Percentiles rank a stretch among this genome's conserved stretches.
Evolutionary conservation across 2,888 invertebrate genomes (phyloP).

Genomic region (Hirtodrosophila confusa): DNA sequence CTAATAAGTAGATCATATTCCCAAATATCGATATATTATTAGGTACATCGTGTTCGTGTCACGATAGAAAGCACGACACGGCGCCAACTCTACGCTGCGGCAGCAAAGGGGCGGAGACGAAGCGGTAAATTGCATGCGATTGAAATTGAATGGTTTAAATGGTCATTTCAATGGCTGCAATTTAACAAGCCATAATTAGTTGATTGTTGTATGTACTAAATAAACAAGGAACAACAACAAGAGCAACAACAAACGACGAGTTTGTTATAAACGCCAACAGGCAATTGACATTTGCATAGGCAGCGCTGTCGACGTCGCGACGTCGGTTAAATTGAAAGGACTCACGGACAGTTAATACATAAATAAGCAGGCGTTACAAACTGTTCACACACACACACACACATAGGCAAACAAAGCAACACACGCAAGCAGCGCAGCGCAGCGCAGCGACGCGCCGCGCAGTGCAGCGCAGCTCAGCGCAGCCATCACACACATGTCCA

Average conservation of each 20-base stretch:
- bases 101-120: not conserved
- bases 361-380: conserved; percentile 77
- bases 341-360: conserved; percentile 57
- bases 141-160: conserved; percentile 81
- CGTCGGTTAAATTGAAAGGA: conserved; percentile 75
- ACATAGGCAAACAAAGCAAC: conserved; percentile 1
- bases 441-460: not conserved
- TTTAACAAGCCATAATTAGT: conserved; percentile 81
- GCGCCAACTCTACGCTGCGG: no score
- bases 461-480: conserved; percentile 3
- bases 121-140: conserved; percentile 58
- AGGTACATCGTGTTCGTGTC: no score
- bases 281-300: conserved; percentile 79
- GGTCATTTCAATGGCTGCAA: conserved; percentile 81
- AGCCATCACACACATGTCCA: conserved; percentile 71
- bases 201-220: conserved; percentile 75
- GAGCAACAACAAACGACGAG: conserved; percentile 50
- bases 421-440: conserved; percentile 2
- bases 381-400: conserved; percentile 48
- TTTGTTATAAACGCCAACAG: conserved; percentile 66
- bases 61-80: no score
- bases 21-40: no score
- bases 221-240: conserved; percentile 57
- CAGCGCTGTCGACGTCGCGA: conserved; percentile 46
- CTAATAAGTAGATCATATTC: no score